Evolutionary conservation across 2,888 invertebrate species (phyloP).

Genomic region (Polyommatus iphigenia): DNA sequence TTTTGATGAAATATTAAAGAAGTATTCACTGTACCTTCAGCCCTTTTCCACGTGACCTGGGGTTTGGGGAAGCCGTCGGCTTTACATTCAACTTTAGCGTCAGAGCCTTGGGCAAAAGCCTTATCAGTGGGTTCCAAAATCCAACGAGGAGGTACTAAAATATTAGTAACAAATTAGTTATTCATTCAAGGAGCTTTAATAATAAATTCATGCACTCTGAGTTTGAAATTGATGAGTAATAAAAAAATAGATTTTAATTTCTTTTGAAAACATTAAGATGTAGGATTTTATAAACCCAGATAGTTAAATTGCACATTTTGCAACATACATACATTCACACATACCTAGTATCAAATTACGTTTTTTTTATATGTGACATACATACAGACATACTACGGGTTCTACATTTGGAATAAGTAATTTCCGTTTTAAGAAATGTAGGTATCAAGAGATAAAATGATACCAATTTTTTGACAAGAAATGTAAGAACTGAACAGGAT

Average conservation of each 20-base stretch:
- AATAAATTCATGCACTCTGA: background rate
- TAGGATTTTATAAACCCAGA: background rate
- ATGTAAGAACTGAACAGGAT: background rate
- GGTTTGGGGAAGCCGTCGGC: slow-evolving; percentile 98
- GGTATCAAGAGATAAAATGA: background rate
- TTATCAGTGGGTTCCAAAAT: slow-evolving; percentile 96
- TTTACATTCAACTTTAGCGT: slow-evolving; percentile 96
- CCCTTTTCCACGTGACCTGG: slow-evolving; percentile 96
- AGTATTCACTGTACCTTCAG: slow-evolving; percentile 84
- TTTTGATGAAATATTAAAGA: background rate
- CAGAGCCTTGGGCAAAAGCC: slow-evolving; percentile 96
- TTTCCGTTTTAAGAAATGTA: background rate
- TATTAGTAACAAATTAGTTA: slow-evolving; percentile 43
- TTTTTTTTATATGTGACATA: background rate
- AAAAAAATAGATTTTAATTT: too few species aligned
- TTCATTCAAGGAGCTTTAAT: background rate
- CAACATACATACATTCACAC: background rate
- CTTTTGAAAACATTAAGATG: too few species aligned
- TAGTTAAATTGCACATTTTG: background rate
- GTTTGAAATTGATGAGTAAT: too few species aligned
- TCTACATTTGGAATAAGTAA: background rate
- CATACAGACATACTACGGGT: background rate
- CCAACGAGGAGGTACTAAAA: slow-evolving; percentile 97
- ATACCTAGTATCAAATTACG: background rate
- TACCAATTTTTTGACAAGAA: background rate